These are phyloP conservation scores for Gnathonemus longibarbis DNA, from an alignment of 2,113 vertebrate genomes.

Conservation along the genomic window DNA sequence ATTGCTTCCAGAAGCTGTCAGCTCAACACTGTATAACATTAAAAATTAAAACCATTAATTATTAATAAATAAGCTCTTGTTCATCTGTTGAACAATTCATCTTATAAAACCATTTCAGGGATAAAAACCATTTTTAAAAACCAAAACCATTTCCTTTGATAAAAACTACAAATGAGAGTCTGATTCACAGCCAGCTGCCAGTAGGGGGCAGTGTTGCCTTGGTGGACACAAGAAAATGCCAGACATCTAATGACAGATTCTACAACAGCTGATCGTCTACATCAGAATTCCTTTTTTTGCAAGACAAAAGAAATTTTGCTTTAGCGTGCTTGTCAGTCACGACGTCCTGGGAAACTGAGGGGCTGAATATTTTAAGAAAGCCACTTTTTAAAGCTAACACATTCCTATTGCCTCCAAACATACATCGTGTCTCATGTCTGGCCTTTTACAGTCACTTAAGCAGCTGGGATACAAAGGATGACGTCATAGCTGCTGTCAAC, in stretches of 20 bases:
- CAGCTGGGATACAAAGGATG: not conserved
- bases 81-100: not conserved
- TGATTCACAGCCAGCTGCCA: not conserved
- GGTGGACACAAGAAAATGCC: not conserved
- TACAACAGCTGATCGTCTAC: not conserved
- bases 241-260: not conserved
- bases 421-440: not conserved
- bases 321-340: not conserved
- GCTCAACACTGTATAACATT: not conserved
- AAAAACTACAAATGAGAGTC: not conserved
- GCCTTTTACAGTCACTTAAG: not conserved
- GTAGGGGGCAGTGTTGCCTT: not conserved
- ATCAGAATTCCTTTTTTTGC: not conserved
- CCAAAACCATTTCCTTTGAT: not conserved
- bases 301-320: slow-evolving; percentile 10
- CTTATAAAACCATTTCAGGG: not conserved
- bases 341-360: not conserved
- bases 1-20: not conserved
- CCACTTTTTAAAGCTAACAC: not conserved
- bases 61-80: not conserved
- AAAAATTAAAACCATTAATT: not conserved
- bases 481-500: not conserved
- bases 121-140: no score
- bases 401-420: not conserved
- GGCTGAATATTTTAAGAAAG: not conserved